Evolutionary conservation across 1,140 invertebrate genomes (phyloP).

Genomic region (Drosophila tristis): DNA sequence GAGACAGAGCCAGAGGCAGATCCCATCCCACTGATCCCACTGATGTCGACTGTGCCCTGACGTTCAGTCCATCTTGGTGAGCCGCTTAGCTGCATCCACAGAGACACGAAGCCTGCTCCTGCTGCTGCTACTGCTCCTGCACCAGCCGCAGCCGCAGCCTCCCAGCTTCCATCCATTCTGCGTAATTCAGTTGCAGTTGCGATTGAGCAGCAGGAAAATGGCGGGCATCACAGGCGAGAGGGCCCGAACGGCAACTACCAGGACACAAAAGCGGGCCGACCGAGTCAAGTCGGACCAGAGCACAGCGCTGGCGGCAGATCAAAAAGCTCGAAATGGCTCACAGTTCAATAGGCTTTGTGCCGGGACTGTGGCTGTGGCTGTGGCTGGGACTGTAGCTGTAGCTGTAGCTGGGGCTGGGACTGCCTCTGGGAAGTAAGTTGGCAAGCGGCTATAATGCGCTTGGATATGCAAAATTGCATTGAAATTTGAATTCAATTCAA

Average conservation of each 20-base stretch:
- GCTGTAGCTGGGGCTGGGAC: not conserved
- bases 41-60: slow-evolving; percentile 48
- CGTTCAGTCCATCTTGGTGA: slow-evolving; percentile 54
- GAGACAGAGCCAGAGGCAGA: not conserved
- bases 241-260: slow-evolving; percentile 36
- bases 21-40: slow-evolving; percentile 29
- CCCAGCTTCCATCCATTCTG: slow-evolving; percentile 58
- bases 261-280: slow-evolving; percentile 60
- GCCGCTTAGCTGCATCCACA: slow-evolving; percentile 51
- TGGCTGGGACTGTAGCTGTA: not conserved
- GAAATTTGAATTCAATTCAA: slow-evolving; percentile 83
- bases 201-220: slow-evolving; percentile 59
- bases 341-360: slow-evolving; percentile 80
- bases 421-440: slow-evolving; percentile 66
- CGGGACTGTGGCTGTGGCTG: slow-evolving; percentile 14
- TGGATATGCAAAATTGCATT: slow-evolving; percentile 83
- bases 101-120: not conserved
- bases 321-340: slow-evolving; percentile 63
- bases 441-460: slow-evolving; percentile 82
- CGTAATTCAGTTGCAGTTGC: slow-evolving; percentile 79
- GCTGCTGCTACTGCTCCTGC: slow-evolving; percentile 11
- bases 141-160: slow-evolving; percentile 10
- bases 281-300: slow-evolving; percentile 42
- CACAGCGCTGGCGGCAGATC: slow-evolving; percentile 62
- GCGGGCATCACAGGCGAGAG: slow-evolving; percentile 35